Conservation (phyloP, 2,888 invertebrate genomes). For the Reticulitermes lucifugus region DNA sequence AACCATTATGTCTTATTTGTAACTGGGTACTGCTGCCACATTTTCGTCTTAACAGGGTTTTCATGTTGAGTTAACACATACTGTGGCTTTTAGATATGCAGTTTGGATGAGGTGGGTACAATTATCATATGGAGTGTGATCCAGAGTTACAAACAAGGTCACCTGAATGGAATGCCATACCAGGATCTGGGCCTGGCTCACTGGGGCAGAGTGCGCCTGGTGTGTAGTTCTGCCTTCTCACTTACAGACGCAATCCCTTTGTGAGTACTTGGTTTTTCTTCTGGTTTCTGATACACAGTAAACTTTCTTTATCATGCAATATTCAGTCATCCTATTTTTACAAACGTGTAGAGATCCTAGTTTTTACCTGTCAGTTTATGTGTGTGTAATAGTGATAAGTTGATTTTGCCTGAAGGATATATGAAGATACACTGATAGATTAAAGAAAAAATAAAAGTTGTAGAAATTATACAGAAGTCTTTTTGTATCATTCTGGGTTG, state of each 20-base stretch:
- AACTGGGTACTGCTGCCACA: no score
- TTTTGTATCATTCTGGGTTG: no score
- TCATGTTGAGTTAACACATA: background rate
- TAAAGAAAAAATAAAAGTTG: no score
- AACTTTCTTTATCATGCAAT: background rate
- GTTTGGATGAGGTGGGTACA: slow-evolving; percentile 66
- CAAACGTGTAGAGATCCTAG: no score
- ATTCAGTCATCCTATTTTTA: background rate
- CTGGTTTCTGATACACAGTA: background rate
- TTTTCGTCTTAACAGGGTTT: no score
- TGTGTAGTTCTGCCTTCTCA: slow-evolving; percentile 60
- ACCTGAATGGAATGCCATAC: slow-evolving; percentile 50
- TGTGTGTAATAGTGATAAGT: no score
- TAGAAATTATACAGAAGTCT: no score
- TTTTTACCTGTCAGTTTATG: no score
- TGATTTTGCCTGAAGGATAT: no score
- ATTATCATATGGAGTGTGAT: slow-evolving; percentile 67
- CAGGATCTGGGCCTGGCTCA: slow-evolving; percentile 61
- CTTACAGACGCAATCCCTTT: slow-evolving; percentile 36
- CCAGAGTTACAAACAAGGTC: slow-evolving; percentile 47
- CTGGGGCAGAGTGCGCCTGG: slow-evolving; percentile 63
- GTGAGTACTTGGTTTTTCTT: slow-evolving; percentile 35
- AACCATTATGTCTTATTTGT: no score
- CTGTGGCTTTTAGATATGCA: slow-evolving; percentile 63
- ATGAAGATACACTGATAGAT: no score